Evolutionary conservation across 2,797 vertebrate genomes (phyloP).

Genomic region (Sphenopsis melanotis): DNA sequence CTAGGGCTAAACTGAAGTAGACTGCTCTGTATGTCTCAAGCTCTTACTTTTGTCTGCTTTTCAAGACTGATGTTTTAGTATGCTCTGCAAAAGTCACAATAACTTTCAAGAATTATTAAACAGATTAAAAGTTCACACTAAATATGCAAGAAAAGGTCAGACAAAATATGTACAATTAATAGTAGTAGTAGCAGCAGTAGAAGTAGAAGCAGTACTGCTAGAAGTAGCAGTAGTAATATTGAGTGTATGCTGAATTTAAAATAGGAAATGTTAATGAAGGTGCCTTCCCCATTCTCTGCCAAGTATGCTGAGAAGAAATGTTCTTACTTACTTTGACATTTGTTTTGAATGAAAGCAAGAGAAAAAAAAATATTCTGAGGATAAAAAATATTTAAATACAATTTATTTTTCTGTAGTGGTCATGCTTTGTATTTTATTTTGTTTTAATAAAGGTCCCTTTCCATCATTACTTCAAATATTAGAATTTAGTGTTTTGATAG

Average conservation of each 20-base stretch:
- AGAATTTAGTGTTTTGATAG: neutral
- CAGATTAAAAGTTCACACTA: neutral
- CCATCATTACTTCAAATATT: neutral
- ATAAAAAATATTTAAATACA: neutral
- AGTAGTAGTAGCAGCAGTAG: accelerated
- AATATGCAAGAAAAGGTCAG: neutral
- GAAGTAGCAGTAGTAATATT: neutral
- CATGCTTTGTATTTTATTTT: neutral
- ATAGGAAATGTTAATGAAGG: neutral
- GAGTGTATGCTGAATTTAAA: neutral
- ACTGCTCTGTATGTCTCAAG: neutral
- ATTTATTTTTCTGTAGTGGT: neutral
- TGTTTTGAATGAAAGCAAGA: neutral
- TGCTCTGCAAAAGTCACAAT: neutral
- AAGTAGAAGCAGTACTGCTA: accelerated
- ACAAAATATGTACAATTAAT: accelerated
- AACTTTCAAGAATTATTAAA: neutral
- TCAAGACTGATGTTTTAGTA: neutral
- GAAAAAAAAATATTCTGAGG: neutral
- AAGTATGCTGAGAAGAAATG: accelerated
- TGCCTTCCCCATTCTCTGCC: neutral
- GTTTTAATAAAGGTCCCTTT: neutral
- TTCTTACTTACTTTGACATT: neutral
- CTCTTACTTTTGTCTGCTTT: neutral
- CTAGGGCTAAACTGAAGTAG: neutral